phyloP scores from a whole-genome alignment of 35 echinoderm and acorn worm species.

The Patiria miniata region DNA sequence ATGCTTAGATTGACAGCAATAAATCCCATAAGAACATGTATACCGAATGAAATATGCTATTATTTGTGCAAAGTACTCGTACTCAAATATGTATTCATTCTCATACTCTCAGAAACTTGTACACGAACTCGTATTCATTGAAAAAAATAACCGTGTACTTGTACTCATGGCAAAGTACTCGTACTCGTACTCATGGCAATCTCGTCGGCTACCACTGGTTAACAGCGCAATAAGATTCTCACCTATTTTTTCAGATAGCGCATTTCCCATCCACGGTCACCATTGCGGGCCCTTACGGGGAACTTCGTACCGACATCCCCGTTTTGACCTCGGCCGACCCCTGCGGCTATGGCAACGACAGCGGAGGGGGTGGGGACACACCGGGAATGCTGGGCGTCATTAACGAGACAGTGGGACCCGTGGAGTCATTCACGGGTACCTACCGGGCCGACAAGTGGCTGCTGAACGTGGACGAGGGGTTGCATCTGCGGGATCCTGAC shows the following conservation, averaged over 20 bases:
- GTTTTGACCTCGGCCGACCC: constrained; percentile 39
- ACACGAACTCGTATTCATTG: no score
- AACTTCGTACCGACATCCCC: not conserved
- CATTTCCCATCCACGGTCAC: constrained; percentile 43
- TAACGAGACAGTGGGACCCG: constrained; percentile 48
- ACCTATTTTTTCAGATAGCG: constrained; percentile 46
- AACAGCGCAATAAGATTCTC: no score
- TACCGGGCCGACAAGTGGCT: constrained; percentile 78
- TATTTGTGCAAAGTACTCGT: no score
- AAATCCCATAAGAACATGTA: no score
- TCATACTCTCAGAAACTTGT: no score
- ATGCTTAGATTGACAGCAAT: no score
- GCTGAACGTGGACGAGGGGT: not conserved
- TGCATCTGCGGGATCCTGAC: not conserved
- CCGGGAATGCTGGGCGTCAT: constrained; percentile 53
- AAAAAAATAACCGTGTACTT: no score
- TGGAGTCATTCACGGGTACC: constrained; percentile 85
- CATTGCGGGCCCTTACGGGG: constrained; percentile 10
- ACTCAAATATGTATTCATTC: no score
- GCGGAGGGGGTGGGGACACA: constrained; percentile 62
- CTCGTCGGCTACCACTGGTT: no score
- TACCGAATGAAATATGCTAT: no score
- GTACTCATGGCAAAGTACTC: no score
- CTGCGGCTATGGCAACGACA: constrained; percentile 74
- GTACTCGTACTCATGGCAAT: no score